Conservation (phyloP, 2,797 vertebrate species). For the Lemur catta region DNA sequence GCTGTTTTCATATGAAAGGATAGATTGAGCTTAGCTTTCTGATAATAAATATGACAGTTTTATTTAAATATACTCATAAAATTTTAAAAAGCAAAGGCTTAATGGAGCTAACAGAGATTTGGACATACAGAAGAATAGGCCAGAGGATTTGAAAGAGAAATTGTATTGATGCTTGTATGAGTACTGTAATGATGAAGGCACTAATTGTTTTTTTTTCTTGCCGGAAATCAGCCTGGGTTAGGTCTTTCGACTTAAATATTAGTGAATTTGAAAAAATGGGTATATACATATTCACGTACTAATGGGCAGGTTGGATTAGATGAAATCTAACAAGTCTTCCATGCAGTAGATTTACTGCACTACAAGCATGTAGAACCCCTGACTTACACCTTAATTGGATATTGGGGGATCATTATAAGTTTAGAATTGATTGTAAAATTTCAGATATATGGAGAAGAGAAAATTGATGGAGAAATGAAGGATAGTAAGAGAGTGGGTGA, state of each 20-base stretch:
- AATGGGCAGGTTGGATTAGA: background rate
- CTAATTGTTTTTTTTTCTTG: slow-evolving; percentile 5
- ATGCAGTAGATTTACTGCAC: background rate
- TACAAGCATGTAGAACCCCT: background rate
- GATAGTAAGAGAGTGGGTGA: background rate
- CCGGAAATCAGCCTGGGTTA: background rate
- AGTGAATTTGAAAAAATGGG: slow-evolving; percentile 6
- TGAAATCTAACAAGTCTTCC: background rate
- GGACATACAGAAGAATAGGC: background rate
- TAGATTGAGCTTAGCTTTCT: slow-evolving; percentile 22
- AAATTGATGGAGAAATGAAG: slow-evolving; percentile 6
- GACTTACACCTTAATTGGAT: background rate
- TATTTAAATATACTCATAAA: background rate
- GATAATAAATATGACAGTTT: background rate
- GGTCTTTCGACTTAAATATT: slow-evolving; percentile 16
- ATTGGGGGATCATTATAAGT: background rate
- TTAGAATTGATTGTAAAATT: background rate
- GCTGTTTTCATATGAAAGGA: slow-evolving; percentile 8
- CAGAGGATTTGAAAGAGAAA: slow-evolving; percentile 8
- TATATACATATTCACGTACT: background rate
- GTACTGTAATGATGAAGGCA: background rate
- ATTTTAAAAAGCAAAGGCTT: background rate
- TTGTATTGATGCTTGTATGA: background rate
- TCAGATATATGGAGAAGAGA: background rate
- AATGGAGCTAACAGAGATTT: background rate